Percentiles rank a stretch among this genome's conserved stretches.
These are phyloP conservation scores for Notoglanidium macrostoma DNA, from an alignment of 2,797 vertebrate species.

Conservation along the genomic window DNA sequence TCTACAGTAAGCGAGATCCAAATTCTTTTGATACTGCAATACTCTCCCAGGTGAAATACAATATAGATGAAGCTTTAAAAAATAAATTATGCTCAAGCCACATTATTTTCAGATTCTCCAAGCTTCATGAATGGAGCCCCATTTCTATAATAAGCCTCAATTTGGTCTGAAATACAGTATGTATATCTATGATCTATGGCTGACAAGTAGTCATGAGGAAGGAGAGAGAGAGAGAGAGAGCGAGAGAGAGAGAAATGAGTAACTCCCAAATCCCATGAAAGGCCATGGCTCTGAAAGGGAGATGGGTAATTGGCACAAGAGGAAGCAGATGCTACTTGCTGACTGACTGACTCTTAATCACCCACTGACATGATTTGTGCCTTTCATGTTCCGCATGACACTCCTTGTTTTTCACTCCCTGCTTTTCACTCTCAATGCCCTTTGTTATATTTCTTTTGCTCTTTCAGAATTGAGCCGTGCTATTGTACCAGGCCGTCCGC, in stretches of 20 bases:
- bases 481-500: not conserved
- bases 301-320: slow-evolving; percentile 36
- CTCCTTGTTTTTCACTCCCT: slow-evolving; percentile 18
- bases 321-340: slow-evolving; percentile 55
- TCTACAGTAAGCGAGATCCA: slow-evolving; percentile 28
- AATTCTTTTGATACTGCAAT: slow-evolving; percentile 6
- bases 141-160: not conserved
- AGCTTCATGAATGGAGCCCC: not conserved
- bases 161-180: slow-evolving; percentile 17
- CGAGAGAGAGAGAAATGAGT: not conserved
- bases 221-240: not conserved
- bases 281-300: slow-evolving; percentile 13
- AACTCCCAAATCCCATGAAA: slow-evolving; percentile 19
- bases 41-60: slow-evolving; percentile 53
- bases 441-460: slow-evolving; percentile 16
- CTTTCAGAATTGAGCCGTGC: not conserved
- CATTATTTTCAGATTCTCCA: slow-evolving; percentile 31
- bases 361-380: slow-evolving; percentile 22
- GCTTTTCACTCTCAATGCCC: not conserved
- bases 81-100: slow-evolving; percentile 38
- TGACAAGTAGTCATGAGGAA: not conserved
- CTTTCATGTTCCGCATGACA: slow-evolving; percentile 33
- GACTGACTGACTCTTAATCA: slow-evolving; percentile 42
- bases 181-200: slow-evolving; percentile 3
- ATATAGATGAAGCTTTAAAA: slow-evolving; percentile 44